Evolutionary conservation across 2,113 vertebrate genomes (phyloP).

Genomic region (Rallus limicola): DNA sequence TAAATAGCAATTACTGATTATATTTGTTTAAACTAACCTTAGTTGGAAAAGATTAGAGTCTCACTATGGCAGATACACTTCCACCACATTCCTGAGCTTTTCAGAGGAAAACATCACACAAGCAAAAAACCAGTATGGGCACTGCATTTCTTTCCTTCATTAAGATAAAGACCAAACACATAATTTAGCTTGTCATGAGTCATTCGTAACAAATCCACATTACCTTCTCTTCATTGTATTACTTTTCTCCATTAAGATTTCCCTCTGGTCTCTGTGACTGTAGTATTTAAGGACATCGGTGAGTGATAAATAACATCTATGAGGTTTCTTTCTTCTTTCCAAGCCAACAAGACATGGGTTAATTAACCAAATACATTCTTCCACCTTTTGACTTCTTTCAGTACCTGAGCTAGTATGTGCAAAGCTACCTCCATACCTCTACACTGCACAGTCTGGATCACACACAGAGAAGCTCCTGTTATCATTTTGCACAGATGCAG

Average conservation of each 20-base stretch:
- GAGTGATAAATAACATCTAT: neutral
- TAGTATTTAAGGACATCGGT: neutral
- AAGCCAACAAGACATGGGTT: neutral
- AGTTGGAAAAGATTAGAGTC: neutral
- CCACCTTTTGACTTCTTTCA: neutral
- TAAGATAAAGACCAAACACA: neutral
- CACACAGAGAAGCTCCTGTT: neutral
- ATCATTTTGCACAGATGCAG: neutral
- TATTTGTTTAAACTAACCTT: neutral
- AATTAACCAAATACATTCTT: neutral
- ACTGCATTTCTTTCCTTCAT: neutral
- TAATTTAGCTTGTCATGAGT: neutral
- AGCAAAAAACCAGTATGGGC: neutral
- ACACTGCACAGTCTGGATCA: neutral
- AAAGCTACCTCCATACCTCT: neutral
- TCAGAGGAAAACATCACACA: neutral
- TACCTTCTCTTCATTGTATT: neutral
- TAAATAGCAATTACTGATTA: neutral
- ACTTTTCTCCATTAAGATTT: neutral
- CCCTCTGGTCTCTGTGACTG: neutral
- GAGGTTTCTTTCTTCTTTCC: neutral
- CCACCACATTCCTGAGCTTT: neutral
- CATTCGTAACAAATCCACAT: neutral
- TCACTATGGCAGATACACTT: neutral
- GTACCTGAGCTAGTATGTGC: neutral